Evolutionary conservation across 1,140 invertebrate genomes (phyloP).

Genomic region (Diploscapter pachys): DNA sequence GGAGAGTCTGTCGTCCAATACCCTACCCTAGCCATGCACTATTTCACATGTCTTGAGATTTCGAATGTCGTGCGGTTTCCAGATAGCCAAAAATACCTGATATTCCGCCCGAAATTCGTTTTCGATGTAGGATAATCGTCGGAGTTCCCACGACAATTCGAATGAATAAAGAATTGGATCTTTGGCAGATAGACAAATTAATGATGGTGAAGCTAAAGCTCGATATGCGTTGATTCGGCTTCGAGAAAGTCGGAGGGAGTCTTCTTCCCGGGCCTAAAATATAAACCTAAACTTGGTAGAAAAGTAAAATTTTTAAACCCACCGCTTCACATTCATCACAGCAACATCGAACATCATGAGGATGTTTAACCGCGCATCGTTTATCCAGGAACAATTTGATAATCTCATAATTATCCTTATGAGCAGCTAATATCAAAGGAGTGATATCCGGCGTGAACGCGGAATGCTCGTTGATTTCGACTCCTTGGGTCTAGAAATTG

Average conservation of each 20-base stretch:
- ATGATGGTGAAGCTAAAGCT: slow-evolving; percentile 83
- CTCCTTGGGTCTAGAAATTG: slow-evolving; percentile 41
- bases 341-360: slow-evolving; percentile 83
- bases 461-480: slow-evolving; percentile 43
- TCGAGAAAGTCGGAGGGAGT: slow-evolving; percentile 70
- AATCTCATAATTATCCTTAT: slow-evolving; percentile 95
- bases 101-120: slow-evolving; percentile 87
- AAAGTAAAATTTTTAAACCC: background rate
- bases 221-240: slow-evolving; percentile 89
- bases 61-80: too few relatives aligned
- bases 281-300: background rate
- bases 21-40: too few relatives aligned
- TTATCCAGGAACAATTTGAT: slow-evolving; percentile 90
- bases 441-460: slow-evolving; percentile 95
- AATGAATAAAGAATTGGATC: slow-evolving; percentile 96
- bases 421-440: slow-evolving; percentile 87
- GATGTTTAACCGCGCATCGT: slow-evolving; percentile 78
- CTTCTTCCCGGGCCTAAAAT: slow-evolving; percentile 61
- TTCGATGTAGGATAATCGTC: slow-evolving; percentile 85
- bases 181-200: slow-evolving; percentile 82
- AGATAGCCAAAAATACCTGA: slow-evolving; percentile 66
- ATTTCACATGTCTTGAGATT: too few relatives aligned
- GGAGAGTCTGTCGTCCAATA: too few relatives aligned
- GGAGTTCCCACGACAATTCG: slow-evolving; percentile 90
- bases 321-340: slow-evolving; percentile 78